These are phyloP conservation scores for Volucella zonaria DNA, from an alignment of 2,888 invertebrate genomes.

Conservation along the genomic window DNA sequence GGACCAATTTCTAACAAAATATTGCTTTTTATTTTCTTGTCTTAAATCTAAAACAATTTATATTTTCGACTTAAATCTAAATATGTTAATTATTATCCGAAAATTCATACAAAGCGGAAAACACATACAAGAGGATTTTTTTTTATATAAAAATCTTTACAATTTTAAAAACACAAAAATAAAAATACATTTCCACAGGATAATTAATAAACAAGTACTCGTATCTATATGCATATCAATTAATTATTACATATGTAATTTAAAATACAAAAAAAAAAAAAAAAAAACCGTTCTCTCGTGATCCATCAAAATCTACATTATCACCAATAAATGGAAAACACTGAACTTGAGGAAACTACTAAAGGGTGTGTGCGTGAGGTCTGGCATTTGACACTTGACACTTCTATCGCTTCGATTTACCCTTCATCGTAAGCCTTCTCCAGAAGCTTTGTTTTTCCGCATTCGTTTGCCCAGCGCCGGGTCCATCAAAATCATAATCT, in stretches of 20 bases:
- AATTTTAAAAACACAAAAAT: conserved; percentile 18
- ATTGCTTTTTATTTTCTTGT: background rate
- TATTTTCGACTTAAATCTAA: conserved; percentile 27
- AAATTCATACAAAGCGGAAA: conserved; percentile 38
- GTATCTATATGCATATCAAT: too few species aligned
- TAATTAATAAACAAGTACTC: conserved; percentile 13
- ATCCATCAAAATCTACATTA: conserved; percentile 67
- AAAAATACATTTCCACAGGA: conserved; percentile 3
- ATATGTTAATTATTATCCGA: background rate
- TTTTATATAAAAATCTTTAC: conserved; percentile 25
- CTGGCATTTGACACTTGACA: conserved; percentile 34
- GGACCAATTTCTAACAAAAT: background rate
- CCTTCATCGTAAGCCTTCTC: conserved; percentile 88
- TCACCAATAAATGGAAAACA: conserved; percentile 68
- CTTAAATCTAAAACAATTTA: background rate
- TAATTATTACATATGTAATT: too few species aligned
- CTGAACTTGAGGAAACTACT: conserved; percentile 59
- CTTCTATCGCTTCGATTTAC: conserved; percentile 86
- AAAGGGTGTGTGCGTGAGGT: conserved; percentile 31
- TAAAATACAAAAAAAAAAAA: conserved; percentile 29
- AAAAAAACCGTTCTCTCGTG: conserved; percentile 57
- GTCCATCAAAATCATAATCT: conserved; percentile 82
- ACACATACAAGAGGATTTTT: conserved; percentile 33
- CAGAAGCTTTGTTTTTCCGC: conserved; percentile 86
- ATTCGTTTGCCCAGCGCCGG: conserved; percentile 81